Percentiles rank a stretch among this genome's conserved stretches.
Conservation (phyloP, 2,113 vertebrate species). For the Oncorhynchus kisutch region DNA sequence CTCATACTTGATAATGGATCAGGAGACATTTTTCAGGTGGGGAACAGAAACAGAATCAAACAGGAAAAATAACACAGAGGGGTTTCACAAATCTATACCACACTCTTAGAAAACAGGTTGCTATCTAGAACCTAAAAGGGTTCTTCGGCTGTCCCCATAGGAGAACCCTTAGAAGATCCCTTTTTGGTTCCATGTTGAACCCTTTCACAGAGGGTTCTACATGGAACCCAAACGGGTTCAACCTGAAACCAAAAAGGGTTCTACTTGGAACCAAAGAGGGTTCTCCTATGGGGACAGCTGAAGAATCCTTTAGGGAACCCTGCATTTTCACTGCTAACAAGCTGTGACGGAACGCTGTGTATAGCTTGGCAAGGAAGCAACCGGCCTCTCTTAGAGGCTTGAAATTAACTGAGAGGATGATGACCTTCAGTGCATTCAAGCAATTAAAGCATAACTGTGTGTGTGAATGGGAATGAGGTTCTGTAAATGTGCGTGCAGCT, state of each 20-base stretch:
- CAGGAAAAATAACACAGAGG: too few relatives aligned
- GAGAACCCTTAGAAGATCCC: too few relatives aligned
- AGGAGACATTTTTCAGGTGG: constrained; percentile 49
- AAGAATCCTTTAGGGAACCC: not conserved
- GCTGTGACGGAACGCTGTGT: not conserved
- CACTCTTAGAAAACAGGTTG: too few relatives aligned
- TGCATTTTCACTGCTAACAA: constrained; percentile 12
- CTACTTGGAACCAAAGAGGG: too few relatives aligned
- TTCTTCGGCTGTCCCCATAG: not conserved
- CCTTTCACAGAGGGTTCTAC: too few relatives aligned
- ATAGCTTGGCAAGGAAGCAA: not conserved
- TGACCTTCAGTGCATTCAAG: not conserved
- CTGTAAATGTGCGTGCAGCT: not conserved
- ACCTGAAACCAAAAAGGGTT: too few relatives aligned
- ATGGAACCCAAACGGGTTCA: too few relatives aligned
- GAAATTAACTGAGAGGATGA: not conserved
- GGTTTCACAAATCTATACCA: too few relatives aligned
- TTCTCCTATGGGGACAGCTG: too few relatives aligned
- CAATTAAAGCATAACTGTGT: not conserved
- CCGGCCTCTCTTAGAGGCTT: not conserved
- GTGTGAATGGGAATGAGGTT: not conserved
- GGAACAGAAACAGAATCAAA: not conserved
- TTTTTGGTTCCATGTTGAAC: too few relatives aligned
- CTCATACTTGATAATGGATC: constrained; percentile 25
- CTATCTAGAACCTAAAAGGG: not conserved